phyloP scores from a whole-genome alignment of 92 coral and sea anemone genomes.

The Anthopleura xanthogrammica region DNA sequence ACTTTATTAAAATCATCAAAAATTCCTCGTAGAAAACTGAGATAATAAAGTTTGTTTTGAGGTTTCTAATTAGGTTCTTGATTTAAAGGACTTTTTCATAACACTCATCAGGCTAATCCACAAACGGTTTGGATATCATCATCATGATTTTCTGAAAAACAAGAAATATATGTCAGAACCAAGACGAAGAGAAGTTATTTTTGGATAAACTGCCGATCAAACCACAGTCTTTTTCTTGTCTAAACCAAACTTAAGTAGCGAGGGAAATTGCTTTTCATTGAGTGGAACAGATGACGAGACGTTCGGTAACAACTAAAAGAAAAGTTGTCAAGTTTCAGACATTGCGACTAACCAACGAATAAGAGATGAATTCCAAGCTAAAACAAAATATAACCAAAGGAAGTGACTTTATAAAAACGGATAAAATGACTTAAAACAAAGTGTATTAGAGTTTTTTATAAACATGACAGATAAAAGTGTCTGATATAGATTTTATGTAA shows the following conservation, averaged over 20 bases:
- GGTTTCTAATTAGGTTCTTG: background rate
- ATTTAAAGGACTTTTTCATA: background rate
- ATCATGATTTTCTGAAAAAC: background rate
- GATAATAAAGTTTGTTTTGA: background rate
- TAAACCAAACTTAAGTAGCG: background rate
- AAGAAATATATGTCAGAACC: background rate
- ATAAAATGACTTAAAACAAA: slow-evolving; percentile 8
- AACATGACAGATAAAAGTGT: slow-evolving; percentile 1
- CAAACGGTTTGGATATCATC: background rate
- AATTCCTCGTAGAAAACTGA: background rate
- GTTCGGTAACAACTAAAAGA: slow-evolving; percentile 19
- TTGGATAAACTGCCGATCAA: background rate
- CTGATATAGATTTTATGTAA: background rate
- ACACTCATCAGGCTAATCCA: background rate
- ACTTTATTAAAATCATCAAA: background rate
- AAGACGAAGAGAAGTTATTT: background rate
- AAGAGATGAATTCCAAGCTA: background rate
- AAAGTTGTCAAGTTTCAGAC: slow-evolving; percentile 22
- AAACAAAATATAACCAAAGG: slow-evolving; percentile 20
- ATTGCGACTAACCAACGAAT: slow-evolving; percentile 10
- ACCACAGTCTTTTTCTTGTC: background rate
- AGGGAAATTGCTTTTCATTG: slow-evolving; percentile 1
- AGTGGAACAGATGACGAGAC: slow-evolving; percentile 12
- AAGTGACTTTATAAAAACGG: slow-evolving; percentile 14
- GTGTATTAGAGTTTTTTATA: background rate